Evolutionary conservation across 2,888 invertebrate species (phyloP).

Genomic region (Macropis europaea): DNA sequence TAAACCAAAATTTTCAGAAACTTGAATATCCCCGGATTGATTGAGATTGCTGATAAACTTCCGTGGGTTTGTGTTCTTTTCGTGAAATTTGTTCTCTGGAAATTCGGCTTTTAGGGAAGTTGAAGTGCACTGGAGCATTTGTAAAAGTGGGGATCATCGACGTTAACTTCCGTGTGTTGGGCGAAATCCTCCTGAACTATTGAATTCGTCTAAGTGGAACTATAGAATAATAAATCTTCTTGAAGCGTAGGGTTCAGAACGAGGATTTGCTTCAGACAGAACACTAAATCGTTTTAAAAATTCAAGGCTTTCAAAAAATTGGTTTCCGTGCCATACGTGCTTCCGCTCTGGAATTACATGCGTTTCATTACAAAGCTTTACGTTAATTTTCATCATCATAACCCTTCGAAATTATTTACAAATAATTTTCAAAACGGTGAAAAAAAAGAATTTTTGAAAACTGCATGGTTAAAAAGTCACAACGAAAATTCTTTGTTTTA

Average conservation of each 20-base stretch:
- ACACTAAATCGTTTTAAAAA: conserved; percentile 23
- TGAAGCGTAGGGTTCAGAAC: neutral
- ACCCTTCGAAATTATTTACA: neutral
- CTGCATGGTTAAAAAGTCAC: no score
- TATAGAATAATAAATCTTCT: conserved; percentile 15
- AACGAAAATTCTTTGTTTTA: no score
- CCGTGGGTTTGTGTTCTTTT: neutral
- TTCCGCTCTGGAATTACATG: conserved; percentile 6
- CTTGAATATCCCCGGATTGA: no score
- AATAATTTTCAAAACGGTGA: no score
- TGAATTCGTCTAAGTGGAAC: conserved; percentile 14
- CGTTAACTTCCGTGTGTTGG: neutral
- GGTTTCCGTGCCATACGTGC: neutral
- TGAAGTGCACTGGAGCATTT: neutral
- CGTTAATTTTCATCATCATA: no score
- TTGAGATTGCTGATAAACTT: no score
- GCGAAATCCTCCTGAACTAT: conserved; percentile 20
- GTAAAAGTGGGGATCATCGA: conserved; percentile 10
- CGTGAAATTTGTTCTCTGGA: neutral
- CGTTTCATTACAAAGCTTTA: no score
- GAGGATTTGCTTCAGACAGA: neutral
- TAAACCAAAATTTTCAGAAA: no score
- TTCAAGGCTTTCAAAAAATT: neutral
- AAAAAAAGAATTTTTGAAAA: no score
- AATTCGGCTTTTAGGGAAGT: conserved; percentile 3